phyloP scores from a whole-genome alignment of 2,888 invertebrate genomes.

The Argyresthia albistria region DNA sequence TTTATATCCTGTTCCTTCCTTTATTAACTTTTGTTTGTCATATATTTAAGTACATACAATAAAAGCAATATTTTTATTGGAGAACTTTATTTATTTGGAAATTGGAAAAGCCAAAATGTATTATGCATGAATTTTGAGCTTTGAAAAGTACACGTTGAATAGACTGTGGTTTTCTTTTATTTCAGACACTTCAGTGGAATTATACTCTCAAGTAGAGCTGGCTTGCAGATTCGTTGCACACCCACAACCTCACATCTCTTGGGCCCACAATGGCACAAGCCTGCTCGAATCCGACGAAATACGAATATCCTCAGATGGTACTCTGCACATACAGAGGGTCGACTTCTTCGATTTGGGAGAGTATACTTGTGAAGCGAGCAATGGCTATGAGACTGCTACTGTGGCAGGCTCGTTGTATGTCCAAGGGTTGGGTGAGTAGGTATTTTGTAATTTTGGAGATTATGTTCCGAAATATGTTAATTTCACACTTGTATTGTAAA shows the following conservation, averaged over 20 bases:
- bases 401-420: constrained; percentile 29
- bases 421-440: constrained; percentile 43
- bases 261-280: constrained; percentile 45
- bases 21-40: too few relatives aligned
- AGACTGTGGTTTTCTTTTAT: not conserved
- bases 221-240: constrained; percentile 16
- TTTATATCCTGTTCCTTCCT: too few relatives aligned
- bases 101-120: too few relatives aligned
- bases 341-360: constrained; percentile 48
- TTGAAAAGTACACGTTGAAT: too few relatives aligned
- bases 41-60: too few relatives aligned
- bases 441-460: too few relatives aligned
- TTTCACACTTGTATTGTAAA: too few relatives aligned
- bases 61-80: too few relatives aligned
- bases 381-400: constrained; percentile 41
- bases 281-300: constrained; percentile 20
- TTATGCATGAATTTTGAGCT: too few relatives aligned
- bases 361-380: constrained; percentile 67
- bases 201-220: constrained; percentile 27
- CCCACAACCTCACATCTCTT: constrained; percentile 26
- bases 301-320: constrained; percentile 23
- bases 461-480: too few relatives aligned
- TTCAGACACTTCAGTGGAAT: constrained; percentile 15
- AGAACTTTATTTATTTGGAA: too few relatives aligned
- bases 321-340: constrained; percentile 30